A percentile compares a stretch with the other conserved stretches of the same genome.
Evolutionary conservation across 2,888 invertebrate species (phyloP).

Genomic region (Ectobius pallidus): DNA sequence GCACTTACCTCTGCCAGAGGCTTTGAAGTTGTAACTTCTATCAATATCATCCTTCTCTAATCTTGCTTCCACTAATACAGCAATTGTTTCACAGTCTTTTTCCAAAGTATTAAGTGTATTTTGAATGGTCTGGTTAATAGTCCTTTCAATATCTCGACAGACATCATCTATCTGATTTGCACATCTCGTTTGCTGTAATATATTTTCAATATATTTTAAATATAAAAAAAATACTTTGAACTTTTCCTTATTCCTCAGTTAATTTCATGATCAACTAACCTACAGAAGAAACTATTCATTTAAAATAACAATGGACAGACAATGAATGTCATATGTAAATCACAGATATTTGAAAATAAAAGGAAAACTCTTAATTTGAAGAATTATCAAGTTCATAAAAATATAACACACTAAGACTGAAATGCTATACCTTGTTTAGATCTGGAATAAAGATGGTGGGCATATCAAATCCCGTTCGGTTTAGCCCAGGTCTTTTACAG

Average conservation of each 20-base stretch:
- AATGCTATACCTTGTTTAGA: constrained; percentile 53
- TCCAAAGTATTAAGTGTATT: constrained; percentile 61
- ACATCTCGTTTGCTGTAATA: constrained; percentile 53
- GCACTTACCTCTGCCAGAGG: constrained; percentile 34
- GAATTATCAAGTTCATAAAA: no score
- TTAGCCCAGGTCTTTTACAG: constrained; percentile 62
- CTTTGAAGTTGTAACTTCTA: constrained; percentile 41
- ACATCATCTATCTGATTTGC: constrained; percentile 63
- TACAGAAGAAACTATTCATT: no score
- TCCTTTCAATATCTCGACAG: constrained; percentile 60
- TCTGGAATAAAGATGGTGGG: constrained; percentile 62
- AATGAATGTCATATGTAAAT: no score
- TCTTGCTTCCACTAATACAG: constrained; percentile 53
- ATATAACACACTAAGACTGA: background rate
- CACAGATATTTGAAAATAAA: no score
- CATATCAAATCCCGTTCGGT: constrained; percentile 63
- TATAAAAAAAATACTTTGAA: no score
- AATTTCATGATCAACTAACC: no score
- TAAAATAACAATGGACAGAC: no score
- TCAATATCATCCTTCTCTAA: constrained; percentile 51
- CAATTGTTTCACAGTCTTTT: constrained; percentile 58
- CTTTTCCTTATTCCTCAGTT: no score
- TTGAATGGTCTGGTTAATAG: constrained; percentile 62
- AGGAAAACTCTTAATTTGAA: no score
- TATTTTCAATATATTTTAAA: no score